These are phyloP conservation scores for Globia sparganii DNA, from an alignment of 2,888 invertebrate species.

Conservation along the genomic window DNA sequence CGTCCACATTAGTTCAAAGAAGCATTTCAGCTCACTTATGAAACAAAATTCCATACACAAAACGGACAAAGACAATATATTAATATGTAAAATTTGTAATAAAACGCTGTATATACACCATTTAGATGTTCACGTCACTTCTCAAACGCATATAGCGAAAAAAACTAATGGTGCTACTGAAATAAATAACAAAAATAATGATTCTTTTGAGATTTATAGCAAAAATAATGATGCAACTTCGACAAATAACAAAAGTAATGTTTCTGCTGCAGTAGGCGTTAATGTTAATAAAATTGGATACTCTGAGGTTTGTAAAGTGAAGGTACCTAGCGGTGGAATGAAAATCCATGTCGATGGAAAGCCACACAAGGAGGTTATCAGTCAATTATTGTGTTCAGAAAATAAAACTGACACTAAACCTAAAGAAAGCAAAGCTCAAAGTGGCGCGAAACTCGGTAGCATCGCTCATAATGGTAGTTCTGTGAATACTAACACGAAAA, in stretches of 20 bases:
- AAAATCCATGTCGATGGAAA: slow-evolving; percentile 15
- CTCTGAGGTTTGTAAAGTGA: slow-evolving; percentile 36
- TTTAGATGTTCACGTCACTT: slow-evolving; percentile 12
- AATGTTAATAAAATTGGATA: not conserved
- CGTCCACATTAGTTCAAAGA: slow-evolving; percentile 6
- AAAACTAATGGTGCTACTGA: not conserved
- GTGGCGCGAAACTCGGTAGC: not conserved
- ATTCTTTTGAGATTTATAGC: too few species aligned
- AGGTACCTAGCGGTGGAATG: slow-evolving; percentile 27
- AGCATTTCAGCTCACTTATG: not conserved
- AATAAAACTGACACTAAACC: not conserved
- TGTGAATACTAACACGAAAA: not conserved
- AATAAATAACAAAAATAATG: not conserved
- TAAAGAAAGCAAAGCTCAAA: not conserved
- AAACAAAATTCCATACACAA: not conserved
- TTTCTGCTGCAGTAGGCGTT: too few species aligned
- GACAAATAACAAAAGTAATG: not conserved
- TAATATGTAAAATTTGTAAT: slow-evolving; percentile 20
- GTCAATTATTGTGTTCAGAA: not conserved
- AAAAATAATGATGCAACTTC: not conserved
- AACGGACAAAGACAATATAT: rapidly evolving
- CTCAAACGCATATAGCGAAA: slow-evolving; percentile 6
- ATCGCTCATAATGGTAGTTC: not conserved
- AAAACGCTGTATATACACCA: rapidly evolving
- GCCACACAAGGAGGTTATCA: not conserved